Evolutionary conservation across 2,113 vertebrate genomes (phyloP).

Genomic region (Pao palembangensis): DNA sequence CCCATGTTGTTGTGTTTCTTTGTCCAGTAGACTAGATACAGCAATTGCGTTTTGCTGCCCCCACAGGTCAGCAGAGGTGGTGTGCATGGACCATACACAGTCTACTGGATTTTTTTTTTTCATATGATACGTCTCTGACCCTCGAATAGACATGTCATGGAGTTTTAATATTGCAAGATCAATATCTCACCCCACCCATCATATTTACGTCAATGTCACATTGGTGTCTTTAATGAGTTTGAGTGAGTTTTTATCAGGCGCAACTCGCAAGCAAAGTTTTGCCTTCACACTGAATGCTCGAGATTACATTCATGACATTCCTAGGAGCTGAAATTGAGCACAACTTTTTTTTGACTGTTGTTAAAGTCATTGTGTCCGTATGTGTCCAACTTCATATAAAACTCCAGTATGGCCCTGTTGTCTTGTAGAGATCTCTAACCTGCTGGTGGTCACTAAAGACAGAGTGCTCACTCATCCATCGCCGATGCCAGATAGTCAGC

Average conservation of each 20-base stretch:
- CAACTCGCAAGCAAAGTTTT: too few relatives aligned
- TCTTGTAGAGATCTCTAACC: slow-evolving; percentile 88
- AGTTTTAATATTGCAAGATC: too few relatives aligned
- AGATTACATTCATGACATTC: neutral
- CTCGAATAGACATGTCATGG: too few relatives aligned
- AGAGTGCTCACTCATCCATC: slow-evolving; percentile 71
- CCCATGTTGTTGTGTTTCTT: neutral
- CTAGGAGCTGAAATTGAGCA: neutral
- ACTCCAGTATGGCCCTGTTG: neutral
- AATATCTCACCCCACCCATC: too few relatives aligned
- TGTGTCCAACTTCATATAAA: neutral
- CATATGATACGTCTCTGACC: too few relatives aligned
- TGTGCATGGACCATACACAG: too few relatives aligned
- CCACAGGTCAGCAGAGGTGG: too few relatives aligned
- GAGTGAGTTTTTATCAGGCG: slow-evolving; percentile 33
- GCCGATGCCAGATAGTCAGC: slow-evolving; percentile 78
- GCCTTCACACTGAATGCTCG: slow-evolving; percentile 3
- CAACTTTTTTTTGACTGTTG: neutral
- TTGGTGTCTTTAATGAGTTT: too few relatives aligned
- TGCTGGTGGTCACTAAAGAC: slow-evolving; percentile 90
- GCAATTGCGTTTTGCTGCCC: too few relatives aligned
- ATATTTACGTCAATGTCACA: too few relatives aligned
- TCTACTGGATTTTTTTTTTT: too few relatives aligned
- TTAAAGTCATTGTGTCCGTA: neutral
- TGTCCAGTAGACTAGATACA: too few relatives aligned